phyloP scores from a whole-genome alignment of 2,113 vertebrate species.

The Pedionomus torquatus region DNA sequence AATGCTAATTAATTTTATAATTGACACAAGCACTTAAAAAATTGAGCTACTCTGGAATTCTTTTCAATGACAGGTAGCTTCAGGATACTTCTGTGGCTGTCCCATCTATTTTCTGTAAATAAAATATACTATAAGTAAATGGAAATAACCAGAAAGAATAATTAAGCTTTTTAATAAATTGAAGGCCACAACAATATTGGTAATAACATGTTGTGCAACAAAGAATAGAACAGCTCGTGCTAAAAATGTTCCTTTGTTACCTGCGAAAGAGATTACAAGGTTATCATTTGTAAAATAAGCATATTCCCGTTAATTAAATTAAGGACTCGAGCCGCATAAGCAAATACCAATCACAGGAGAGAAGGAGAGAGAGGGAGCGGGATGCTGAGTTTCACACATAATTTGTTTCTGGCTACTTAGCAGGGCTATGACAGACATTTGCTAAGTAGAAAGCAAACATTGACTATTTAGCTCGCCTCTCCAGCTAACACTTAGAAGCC shows the following conservation, averaged over 20 bases:
- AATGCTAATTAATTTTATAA: background rate
- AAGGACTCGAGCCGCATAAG: conserved; percentile 47
- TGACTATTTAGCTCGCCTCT: background rate
- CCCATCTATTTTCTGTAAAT: background rate
- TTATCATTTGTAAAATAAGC: conserved; percentile 74
- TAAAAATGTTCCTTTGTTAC: background rate
- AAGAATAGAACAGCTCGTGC: background rate
- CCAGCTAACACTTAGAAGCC: background rate
- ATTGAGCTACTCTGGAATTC: background rate
- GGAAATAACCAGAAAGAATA: background rate
- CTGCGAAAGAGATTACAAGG: conserved; percentile 41
- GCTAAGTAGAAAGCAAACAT: conserved; percentile 49
- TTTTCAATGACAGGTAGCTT: background rate
- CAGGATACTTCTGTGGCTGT: background rate
- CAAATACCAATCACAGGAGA: conserved; percentile 53
- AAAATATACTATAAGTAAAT: background rate
- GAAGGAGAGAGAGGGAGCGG: background rate
- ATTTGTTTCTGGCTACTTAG: conserved; percentile 69
- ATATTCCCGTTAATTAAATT: conserved; percentile 68
- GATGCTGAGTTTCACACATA: conserved; percentile 63
- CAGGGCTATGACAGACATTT: conserved; percentile 43
- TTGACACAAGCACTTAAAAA: background rate
- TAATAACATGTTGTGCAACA: background rate
- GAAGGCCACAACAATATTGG: background rate
- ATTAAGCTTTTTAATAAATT: background rate